Conservation (phyloP, 2,888 invertebrate genomes). For the Drosophila histrio region DNA sequence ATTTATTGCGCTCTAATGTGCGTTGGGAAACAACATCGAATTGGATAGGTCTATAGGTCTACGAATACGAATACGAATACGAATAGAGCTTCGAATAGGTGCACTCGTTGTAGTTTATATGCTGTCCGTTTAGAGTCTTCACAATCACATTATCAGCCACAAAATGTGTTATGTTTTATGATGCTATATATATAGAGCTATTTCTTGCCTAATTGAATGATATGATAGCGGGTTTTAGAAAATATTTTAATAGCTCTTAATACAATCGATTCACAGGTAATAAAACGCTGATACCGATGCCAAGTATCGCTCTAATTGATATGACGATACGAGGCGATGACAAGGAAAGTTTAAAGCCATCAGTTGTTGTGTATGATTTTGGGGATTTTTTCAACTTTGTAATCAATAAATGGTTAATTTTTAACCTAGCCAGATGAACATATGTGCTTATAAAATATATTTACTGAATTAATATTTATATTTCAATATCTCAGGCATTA, state of each 20-base stretch:
- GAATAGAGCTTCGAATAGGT: not conserved
- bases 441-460: no score
- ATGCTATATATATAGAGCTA: conserved; percentile 67
- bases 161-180: conserved; percentile 69
- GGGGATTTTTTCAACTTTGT: not conserved
- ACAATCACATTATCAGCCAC: conserved; percentile 57
- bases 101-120: not conserved
- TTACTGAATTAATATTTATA: no score
- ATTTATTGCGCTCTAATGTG: conserved; percentile 70
- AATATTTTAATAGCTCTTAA: conserved; percentile 77
- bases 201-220: conserved; percentile 78
- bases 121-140: conserved; percentile 19
- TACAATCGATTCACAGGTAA: conserved; percentile 74
- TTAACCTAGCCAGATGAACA: no score
- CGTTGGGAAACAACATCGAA: conserved; percentile 52
- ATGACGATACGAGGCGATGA: conserved; percentile 30
- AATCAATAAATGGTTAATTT: no score
- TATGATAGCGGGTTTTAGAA: conserved; percentile 73
- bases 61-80: not conserved
- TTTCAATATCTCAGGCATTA: no score
- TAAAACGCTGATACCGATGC: conserved; percentile 65
- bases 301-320: conserved; percentile 40
- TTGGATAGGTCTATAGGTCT: conserved; percentile 46
- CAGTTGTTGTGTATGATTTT: not conserved
- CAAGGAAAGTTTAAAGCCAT: conserved; percentile 2